A percentile compares a stretch with the other conserved stretches of the same genome.
These are phyloP conservation scores for Cydia splendana DNA, from an alignment of 1,140 invertebrate genomes.

Conservation along the genomic window DNA sequence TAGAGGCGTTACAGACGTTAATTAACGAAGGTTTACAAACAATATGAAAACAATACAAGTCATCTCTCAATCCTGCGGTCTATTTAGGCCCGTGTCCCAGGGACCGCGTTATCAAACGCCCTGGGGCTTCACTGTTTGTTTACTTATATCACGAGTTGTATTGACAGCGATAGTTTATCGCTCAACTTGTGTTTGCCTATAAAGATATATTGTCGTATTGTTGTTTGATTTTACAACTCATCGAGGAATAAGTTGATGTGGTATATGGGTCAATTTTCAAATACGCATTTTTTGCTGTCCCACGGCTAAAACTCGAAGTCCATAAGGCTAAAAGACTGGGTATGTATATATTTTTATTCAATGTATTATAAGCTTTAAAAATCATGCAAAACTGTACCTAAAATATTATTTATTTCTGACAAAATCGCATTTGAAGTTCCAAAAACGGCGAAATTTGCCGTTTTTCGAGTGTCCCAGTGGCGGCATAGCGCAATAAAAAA, in stretches of 20 bases:
- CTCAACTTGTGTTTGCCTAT: conserved; percentile 3
- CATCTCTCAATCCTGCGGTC: not conserved
- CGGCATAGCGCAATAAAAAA: too few species aligned
- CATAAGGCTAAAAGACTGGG: too few species aligned
- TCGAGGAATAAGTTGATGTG: not conserved
- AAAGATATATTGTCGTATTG: not conserved
- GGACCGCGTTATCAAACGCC: conserved; percentile 23
- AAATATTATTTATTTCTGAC: too few species aligned
- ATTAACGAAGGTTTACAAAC: not conserved
- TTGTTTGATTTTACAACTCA: not conserved
- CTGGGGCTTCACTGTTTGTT: conserved; percentile 1
- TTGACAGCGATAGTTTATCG: conserved; percentile 27
- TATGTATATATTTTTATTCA: too few species aligned
- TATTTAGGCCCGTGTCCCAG: conserved; percentile 4
- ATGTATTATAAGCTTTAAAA: too few species aligned
- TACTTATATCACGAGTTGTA: conserved; percentile 17
- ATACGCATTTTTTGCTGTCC: too few species aligned
- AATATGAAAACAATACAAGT: not conserved
- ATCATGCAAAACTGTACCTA: too few species aligned
- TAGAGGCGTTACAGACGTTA: not conserved
- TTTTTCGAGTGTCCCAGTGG: too few species aligned
- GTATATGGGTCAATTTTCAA: too few species aligned
- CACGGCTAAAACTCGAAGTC: too few species aligned
- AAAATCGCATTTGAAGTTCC: too few species aligned
- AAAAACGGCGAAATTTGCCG: too few species aligned